Conservation (phyloP, 2,888 invertebrate species). For the Morpho helenor region DNA sequence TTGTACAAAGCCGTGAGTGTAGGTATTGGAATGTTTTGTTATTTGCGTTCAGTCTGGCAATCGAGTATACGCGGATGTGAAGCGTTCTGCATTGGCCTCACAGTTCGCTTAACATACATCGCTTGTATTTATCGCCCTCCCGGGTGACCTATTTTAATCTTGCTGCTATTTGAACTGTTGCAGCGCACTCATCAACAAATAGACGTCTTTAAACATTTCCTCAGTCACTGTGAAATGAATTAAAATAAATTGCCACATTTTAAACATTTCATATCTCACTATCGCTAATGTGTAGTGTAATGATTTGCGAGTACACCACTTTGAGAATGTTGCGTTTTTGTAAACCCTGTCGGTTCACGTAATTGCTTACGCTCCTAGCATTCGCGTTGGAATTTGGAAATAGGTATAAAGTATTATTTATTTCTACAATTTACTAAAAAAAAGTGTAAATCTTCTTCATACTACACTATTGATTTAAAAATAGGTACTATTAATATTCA, state of each 20-base stretch:
- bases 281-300: conserved; percentile 4
- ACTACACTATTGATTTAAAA: too few relatives aligned
- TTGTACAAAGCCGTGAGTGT: conserved; percentile 23
- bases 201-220: conserved; percentile 17
- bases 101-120: conserved; percentile 24
- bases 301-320: not conserved
- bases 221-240: conserved; percentile 6
- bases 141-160: conserved; percentile 50
- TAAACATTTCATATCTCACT: conserved; percentile 9
- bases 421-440: too few relatives aligned
- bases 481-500: too few relatives aligned
- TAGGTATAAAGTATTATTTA: too few relatives aligned
- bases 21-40: conserved; percentile 28
- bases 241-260: conserved; percentile 10
- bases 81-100: conserved; percentile 27
- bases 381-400: too few relatives aligned
- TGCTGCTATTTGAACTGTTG: conserved; percentile 40
- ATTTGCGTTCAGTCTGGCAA: conserved; percentile 33
- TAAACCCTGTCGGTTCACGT: conserved; percentile 3
- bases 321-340: conserved; percentile 4
- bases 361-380: too few relatives aligned
- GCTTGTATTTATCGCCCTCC: conserved; percentile 41
- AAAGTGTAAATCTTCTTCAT: too few relatives aligned
- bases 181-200: conserved; percentile 32
- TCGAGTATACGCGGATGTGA: conserved; percentile 37